phyloP scores from a whole-genome alignment of 2,797 vertebrate genomes.

The Urocyon cinereoargenteus region DNA sequence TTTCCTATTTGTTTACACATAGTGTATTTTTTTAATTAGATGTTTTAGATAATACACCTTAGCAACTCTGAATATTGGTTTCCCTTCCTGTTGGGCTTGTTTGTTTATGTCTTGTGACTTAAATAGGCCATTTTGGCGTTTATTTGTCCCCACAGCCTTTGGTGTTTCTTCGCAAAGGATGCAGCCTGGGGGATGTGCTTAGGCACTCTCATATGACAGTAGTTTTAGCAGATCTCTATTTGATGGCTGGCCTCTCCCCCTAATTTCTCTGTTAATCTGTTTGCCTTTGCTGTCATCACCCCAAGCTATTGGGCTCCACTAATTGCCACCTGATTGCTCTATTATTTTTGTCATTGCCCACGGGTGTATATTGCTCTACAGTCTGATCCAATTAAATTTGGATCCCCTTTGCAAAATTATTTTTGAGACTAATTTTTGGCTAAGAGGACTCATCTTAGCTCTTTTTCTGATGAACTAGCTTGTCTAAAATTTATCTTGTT shows the following conservation, averaged over 20 bases:
- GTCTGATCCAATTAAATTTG: not conserved
- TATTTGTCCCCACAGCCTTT: no score
- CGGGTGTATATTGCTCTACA: not conserved
- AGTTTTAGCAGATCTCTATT: not conserved
- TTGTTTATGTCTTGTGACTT: not conserved
- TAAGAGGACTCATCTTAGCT: not conserved
- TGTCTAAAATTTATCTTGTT: not conserved
- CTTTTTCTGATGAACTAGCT: not conserved
- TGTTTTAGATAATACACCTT: not conserved
- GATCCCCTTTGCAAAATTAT: not conserved
- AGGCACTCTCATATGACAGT: not conserved
- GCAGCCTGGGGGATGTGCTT: not conserved
- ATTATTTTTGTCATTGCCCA: not conserved
- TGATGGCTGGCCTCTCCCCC: not conserved
- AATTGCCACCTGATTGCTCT: not conserved
- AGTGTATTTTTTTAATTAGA: not conserved
- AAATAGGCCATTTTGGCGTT: not conserved
- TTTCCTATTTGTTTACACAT: not conserved
- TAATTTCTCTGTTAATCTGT: not conserved
- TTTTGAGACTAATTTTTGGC: not conserved
- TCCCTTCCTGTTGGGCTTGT: not conserved
- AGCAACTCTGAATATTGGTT: not conserved
- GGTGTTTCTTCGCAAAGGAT: not conserved
- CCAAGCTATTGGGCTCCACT: not conserved
- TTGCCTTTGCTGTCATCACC: not conserved